Percentiles rank a stretch among this genome's conserved stretches.
These are phyloP conservation scores for Rapana venosa DNA, from an alignment of 2,888 invertebrate species.

Conservation along the genomic window DNA sequence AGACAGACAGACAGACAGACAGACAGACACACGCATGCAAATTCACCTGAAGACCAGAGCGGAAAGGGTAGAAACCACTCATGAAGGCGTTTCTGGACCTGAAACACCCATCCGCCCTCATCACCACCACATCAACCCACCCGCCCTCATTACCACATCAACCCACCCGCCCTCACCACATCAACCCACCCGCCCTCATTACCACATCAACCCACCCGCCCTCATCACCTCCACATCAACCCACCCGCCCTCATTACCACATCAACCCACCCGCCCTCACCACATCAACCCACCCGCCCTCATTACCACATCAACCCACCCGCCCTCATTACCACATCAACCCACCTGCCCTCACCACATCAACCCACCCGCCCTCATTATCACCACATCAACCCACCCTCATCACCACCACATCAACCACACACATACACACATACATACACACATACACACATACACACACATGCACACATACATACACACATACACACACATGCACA, in stretches of 20 bases:
- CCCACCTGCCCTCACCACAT: not conserved
- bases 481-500: not conserved
- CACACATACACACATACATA: constrained; percentile 7
- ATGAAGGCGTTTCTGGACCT: constrained; percentile 65
- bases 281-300: not conserved
- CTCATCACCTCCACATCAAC: no score
- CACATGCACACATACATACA: not conserved
- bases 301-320: not conserved
- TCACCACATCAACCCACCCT: no score
- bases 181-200: no score
- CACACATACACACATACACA: not conserved
- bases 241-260: not conserved
- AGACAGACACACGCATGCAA: not conserved
- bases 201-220: no score
- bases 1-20: constrained; percentile 1
- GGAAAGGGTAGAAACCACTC: constrained; percentile 66
- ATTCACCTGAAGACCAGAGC: constrained; percentile 61
- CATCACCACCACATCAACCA: no score
- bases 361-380: not conserved
- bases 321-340: not conserved
- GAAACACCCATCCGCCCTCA: not conserved
- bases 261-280: not conserved
- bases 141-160: no score
- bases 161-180: no score
- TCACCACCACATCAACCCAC: not conserved